These are phyloP conservation scores for Xerus inauris DNA, from an alignment of 2,113 vertebrate species.

Conservation along the genomic window DNA sequence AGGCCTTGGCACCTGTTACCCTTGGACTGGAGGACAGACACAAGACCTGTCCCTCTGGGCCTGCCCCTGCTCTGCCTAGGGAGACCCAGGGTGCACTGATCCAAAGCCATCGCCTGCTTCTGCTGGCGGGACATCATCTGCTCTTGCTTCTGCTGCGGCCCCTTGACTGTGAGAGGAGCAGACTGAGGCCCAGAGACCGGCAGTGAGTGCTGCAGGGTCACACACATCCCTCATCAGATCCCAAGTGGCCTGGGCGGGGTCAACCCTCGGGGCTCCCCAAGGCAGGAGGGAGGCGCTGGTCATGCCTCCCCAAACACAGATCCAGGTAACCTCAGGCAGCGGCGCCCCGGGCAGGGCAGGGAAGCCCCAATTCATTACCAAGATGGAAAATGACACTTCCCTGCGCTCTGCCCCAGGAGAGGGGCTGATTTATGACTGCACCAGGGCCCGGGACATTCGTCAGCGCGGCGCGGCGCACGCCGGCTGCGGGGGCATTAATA, in stretches of 20 bases:
- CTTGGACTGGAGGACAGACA: background rate
- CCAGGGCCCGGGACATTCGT: constrained; percentile 72
- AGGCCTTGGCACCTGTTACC: background rate
- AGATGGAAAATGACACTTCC: constrained; percentile 75
- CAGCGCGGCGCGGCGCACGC: constrained; percentile 53
- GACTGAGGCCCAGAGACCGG: background rate
- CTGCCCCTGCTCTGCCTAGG: background rate
- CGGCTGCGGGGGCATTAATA: constrained; percentile 81
- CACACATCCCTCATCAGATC: background rate
- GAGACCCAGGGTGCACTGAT: background rate
- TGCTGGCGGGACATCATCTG: background rate
- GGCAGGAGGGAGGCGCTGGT: background rate
- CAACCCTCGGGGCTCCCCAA: background rate
- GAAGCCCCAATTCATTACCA: constrained; percentile 80
- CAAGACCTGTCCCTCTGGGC: background rate
- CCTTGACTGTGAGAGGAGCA: background rate
- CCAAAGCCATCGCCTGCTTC: background rate
- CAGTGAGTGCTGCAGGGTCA: background rate
- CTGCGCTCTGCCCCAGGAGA: constrained; percentile 15
- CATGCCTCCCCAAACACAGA: background rate
- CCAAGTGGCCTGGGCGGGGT: no score
- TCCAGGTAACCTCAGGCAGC: background rate
- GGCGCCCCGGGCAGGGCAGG: constrained; percentile 44
- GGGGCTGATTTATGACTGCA: constrained; percentile 75
- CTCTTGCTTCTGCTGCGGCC: background rate